Evolutionary conservation across 1,140 invertebrate genomes (phyloP).

Genomic region (Bombus breviceps): DNA sequence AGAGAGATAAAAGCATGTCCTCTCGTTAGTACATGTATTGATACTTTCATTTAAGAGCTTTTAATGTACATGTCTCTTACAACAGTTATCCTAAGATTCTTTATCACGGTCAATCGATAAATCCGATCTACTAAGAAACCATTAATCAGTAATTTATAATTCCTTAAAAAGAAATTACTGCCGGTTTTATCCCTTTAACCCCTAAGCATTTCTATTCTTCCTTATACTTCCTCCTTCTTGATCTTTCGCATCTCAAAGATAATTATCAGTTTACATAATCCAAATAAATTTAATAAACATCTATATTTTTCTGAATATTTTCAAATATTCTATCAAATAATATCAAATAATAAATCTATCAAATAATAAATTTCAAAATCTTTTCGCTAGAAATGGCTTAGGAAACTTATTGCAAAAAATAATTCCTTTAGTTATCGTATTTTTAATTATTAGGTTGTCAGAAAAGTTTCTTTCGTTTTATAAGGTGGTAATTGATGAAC

Average conservation of each 20-base stretch:
- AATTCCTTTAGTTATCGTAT: background rate
- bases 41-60: background rate
- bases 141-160: background rate
- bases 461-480: too few relatives aligned
- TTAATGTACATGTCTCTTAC: slow-evolving; percentile 24
- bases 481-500: too few relatives aligned
- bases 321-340: background rate
- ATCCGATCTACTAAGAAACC: background rate
- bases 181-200: background rate
- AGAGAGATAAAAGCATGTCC: background rate
- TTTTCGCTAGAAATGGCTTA: background rate
- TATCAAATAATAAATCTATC: background rate
- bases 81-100: background rate
- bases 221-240: background rate
- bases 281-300: background rate
- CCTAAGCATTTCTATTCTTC: background rate
- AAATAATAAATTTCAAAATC: background rate
- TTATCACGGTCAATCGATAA: background rate
- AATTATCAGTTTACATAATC: background rate
- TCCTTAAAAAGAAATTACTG: background rate
- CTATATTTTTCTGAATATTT: background rate
- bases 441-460: too few relatives aligned
- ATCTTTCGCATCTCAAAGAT: background rate
- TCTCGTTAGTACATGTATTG: background rate
- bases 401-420: background rate